Base-by-base conservation (phyloP, 2,113 vertebrate genomes). In the Perognathus longimembris region DNA sequence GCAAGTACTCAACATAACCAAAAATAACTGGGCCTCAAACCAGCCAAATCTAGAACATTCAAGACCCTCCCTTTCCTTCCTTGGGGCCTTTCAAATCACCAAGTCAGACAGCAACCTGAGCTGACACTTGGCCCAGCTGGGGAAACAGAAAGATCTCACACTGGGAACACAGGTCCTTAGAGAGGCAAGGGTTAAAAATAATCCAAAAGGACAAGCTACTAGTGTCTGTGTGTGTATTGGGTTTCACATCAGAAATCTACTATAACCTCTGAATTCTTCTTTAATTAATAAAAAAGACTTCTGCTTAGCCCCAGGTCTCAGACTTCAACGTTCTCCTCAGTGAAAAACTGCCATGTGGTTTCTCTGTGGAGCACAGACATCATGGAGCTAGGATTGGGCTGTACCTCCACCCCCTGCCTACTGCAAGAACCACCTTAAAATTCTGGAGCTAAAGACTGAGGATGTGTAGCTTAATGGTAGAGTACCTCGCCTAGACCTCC, bases 201-300 rank as follows among this genome's bases (percentile, higher is more conserved):
- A 97, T 98, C 97, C 97, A 73, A 89, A 97, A 97, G 95, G 96
- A 98, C 97, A 97, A 97, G 95, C 96, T 94, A 86, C 92, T 97
- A 93, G 85, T 97, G 95, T 96, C 96, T 97, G 94, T 96, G 94
- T 97, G 93, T 96, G 92, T 97, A 96, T 97, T 97, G 96, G 93
- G 96, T 97, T 98, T 98, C 98, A 97, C 96, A 96, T 98, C 94
- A 97, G 97, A 98, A 98, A 97, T 96, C 94, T 95, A 95, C 97
- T 96, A 98, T 98, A 97, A 98, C 97, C 98, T 97, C 98, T 97
- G 97, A 98, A 98, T 97, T 97, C 97, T 92, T 96, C 94, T 96
- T 96, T 98, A 98, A 98, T 98, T 98, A 98, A 98, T 98, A 96
- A 91, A 97, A 95, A 97, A 96, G 96, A 97, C 90, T 92, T 96